phyloP scores from a whole-genome alignment of 2,113 vertebrate species.

The Lagenorhynchus albirostris region DNA sequence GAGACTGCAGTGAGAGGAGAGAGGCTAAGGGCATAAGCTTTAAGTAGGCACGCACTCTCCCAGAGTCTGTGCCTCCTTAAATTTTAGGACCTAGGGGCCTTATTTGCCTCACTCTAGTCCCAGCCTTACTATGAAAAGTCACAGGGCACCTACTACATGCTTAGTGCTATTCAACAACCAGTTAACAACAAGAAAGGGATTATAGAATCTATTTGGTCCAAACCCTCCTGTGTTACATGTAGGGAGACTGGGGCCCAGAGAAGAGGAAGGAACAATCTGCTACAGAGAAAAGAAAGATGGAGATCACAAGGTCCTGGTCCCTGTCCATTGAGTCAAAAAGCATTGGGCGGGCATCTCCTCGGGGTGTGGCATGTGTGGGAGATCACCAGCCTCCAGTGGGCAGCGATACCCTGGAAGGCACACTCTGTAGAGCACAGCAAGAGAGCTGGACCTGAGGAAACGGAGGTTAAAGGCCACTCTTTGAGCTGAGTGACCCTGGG shows the following conservation, averaged over 20 bases:
- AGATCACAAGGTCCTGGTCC: neutral
- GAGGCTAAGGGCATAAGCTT: neutral
- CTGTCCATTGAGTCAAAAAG: neutral
- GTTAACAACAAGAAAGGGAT: neutral
- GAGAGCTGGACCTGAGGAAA: neutral
- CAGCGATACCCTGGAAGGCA: neutral
- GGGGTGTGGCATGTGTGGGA: rapidly evolving
- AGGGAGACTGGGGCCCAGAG: neutral
- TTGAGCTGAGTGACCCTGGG: neutral
- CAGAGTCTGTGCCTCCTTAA: neutral
- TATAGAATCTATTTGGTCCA: neutral
- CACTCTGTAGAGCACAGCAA: neutral
- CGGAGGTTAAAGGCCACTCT: neutral
- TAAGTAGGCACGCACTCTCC: rapidly evolving
- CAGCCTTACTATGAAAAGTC: neutral
- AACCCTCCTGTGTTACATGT: neutral
- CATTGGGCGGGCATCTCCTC: neutral
- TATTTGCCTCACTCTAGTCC: neutral
- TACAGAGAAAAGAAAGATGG: neutral
- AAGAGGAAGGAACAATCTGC: neutral
- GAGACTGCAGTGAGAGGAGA: neutral
- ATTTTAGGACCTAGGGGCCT: neutral
- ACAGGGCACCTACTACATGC: neutral
- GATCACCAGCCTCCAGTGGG: neutral
- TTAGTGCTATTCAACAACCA: neutral